Base-by-base conservation (phyloP, 2,888 invertebrate genomes). In the Drosophila barbarae region DNA sequence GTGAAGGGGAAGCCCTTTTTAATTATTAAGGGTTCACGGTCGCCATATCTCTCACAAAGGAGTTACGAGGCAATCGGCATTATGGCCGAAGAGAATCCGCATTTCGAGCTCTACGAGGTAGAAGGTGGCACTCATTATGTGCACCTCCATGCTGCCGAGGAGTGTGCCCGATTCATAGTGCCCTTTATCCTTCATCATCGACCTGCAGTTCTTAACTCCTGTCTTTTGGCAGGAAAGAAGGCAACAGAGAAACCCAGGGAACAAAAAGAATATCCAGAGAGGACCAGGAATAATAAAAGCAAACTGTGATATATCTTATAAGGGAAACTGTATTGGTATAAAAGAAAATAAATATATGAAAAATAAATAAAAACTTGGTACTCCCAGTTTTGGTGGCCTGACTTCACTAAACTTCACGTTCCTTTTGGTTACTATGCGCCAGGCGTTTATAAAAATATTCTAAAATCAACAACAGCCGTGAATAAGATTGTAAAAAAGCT, bases 61-160 rank as follows among this genome's bases (percentile, higher is more conserved):
- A 35, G 35, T 35, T 35, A 2, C 8, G n/a, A 35, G n/a, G n/a
- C 35, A 35, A 35, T 35, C n/a, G 8, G n/a, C 8, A 35, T 35
- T 35, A 35, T 35, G 35, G 35, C 35, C n/a, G 8, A 15, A 8
- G 35, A 90, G 66, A 90, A 92, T 76, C 89, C 89, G 0, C 90
- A 92, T 63, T 93, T 92, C 76, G 91, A 92, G 78, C 90, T 90
- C 60, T 91, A 93, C 64, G 90, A 91, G 54, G 88, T 95, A 0
- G 88, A 90, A 13, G 34, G 18, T 1, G 18, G 18, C 18, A 18
- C 18, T 1, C 18, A 18, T 18, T 18, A 18, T 18, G 18, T 18
- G 18, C 18, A 18, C 18, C 18, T 18, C 18, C 18, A 18, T 18
- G 18, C 18, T 10, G 41, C 41, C 23, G n/a, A 35, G n/a, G 35